Conservation (phyloP, 2,797 vertebrate species). For the Aplochiton taeniatus region DNA sequence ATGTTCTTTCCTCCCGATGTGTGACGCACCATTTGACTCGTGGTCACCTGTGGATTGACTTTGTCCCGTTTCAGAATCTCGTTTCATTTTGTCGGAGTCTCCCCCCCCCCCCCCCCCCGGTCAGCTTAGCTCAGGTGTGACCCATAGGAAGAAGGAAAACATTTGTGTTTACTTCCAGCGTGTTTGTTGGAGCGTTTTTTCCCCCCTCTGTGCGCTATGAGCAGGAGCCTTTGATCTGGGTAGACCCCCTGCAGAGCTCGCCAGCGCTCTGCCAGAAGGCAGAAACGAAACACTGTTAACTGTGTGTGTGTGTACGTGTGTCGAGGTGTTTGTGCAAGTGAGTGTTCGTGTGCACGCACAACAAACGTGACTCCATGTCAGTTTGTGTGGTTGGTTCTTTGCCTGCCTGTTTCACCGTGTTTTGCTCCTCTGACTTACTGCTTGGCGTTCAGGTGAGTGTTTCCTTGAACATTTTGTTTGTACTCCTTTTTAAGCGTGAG, state of each 20-base stretch:
- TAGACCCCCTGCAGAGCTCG: conserved; percentile 36
- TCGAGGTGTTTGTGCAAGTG: background rate
- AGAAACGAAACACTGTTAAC: background rate
- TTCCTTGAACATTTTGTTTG: background rate
- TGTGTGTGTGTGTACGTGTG: background rate
- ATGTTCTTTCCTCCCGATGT: conserved; percentile 32
- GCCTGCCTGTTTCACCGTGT: background rate
- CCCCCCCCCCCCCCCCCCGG: conserved; percentile 32
- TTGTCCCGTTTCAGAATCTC: conserved; percentile 5
- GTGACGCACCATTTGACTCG: conserved; percentile 14
- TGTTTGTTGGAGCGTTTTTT: conserved; percentile 42
- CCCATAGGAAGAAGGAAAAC: conserved; percentile 24
- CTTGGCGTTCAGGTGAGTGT: too few species aligned
- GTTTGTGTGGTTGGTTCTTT: background rate
- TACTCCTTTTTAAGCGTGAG: background rate
- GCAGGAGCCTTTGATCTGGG: conserved; percentile 53
- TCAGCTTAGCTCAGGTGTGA: conserved; percentile 25
- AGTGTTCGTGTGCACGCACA: too few species aligned
- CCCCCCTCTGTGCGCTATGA: conserved; percentile 46
- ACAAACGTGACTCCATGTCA: background rate
- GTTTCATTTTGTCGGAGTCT: conserved; percentile 34
- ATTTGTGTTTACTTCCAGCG: conserved; percentile 40
- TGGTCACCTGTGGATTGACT: conserved; percentile 32
- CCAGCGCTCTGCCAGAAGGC: background rate
- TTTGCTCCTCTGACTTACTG: too few species aligned